Base-by-base conservation (phyloP, 1,140 invertebrate genomes). In the Euwallacea fornicatus region DNA sequence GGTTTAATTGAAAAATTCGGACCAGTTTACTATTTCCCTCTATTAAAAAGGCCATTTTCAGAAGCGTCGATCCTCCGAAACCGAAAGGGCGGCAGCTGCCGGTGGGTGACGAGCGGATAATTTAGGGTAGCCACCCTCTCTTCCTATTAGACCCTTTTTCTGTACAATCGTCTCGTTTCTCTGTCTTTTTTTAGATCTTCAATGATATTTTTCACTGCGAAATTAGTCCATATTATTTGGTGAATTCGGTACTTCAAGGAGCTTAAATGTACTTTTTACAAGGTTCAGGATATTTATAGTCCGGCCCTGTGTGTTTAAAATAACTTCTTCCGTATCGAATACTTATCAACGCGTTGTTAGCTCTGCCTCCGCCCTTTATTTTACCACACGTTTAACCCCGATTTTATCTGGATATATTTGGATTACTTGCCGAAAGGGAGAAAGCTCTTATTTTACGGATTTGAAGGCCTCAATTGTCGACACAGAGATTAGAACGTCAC, bases 121-220 rank as follows among this genome's bases (percentile, higher is more conserved):
- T 72, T 72, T 72, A 63, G 71, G 71, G 71, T 72, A 63, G 65
- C 69, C 69, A 55, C 71, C 71, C 71, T 58, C 59, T 59, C 21
- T 33, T 47, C 11, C 42, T 66, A 60, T 59, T 59, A 42, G 67
- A 62, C 46, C 55, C 46, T 69, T 69, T 69, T 63, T 69, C 10
- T 13, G 7, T 13, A 63, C 43, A 47, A 16, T 47, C 61, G 59
- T 61, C 42, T 61, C 59, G 59, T 42, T 64, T 64, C n/a, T 64
- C 4, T 33, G 21, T 33, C 21, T 33, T 33, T 33, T 33, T 33
- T 33, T 33, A 33, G 21, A 1, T 4, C 21, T 4, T 33, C 21
- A 33, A 33, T 33, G 21, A 33, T 33, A 33, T 33, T 33, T 33
- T 33, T 33, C 21, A 33, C 21, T 33, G 21, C 21, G 4, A 33